A percentile compares a stretch with the other conserved stretches of the same genome.
Evolutionary conservation across 2,797 vertebrate genomes (phyloP).

Genomic region (Microctenopoma stevenorrisi): DNA sequence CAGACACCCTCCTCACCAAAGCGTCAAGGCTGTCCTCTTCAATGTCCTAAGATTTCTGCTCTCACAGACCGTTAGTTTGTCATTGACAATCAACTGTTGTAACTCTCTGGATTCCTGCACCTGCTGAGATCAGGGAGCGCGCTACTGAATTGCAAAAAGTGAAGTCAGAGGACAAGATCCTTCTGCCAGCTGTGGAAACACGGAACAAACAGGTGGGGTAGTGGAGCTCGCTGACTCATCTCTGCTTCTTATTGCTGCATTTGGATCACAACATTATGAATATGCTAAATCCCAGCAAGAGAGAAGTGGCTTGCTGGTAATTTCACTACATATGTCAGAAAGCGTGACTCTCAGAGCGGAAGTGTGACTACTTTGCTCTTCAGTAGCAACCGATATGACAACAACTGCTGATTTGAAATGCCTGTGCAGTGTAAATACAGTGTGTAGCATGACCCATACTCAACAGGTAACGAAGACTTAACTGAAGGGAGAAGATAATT

Average conservation of each 20-base stretch:
- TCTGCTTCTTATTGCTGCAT: neutral
- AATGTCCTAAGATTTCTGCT: slow-evolving; percentile 23
- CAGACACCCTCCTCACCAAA: slow-evolving; percentile 1
- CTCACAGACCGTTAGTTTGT: slow-evolving; percentile 17
- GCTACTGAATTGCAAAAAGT: slow-evolving; percentile 38
- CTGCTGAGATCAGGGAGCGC: slow-evolving; percentile 51
- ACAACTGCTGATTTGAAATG: neutral
- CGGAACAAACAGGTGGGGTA: slow-evolving; percentile 27
- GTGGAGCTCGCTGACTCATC: slow-evolving; percentile 2
- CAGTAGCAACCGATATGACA: neutral
- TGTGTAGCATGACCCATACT: neutral
- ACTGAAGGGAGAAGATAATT: neutral
- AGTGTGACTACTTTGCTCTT: neutral
- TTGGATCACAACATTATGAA: neutral
- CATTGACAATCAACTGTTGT: slow-evolving; percentile 42
- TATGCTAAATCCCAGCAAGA: neutral
- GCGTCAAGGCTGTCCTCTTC: neutral
- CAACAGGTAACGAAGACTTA: neutral
- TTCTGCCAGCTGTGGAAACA: slow-evolving; percentile 49
- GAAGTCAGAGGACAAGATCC: slow-evolving; percentile 20
- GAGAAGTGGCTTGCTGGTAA: neutral
- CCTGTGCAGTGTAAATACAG: slow-evolving; percentile 1
- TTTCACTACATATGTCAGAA: neutral
- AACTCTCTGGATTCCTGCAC: slow-evolving; percentile 45
- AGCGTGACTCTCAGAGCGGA: slow-evolving; percentile 24